Base-by-base conservation (phyloP, 2,113 vertebrate species). In the Marmota flaviventris region DNA sequence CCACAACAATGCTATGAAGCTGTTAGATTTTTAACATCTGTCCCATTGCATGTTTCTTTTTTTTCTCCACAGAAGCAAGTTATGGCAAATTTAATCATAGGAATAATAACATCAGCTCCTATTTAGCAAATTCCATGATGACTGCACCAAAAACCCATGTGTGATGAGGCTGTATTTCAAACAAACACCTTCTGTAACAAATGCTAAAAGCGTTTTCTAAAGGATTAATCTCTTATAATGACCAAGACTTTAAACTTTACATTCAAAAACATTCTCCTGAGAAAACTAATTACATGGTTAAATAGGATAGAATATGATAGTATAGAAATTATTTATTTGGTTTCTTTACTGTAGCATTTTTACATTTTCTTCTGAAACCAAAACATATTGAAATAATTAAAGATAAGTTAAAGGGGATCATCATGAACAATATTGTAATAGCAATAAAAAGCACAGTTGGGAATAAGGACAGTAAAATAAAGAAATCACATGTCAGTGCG, bases 331-430 rank as follows among this genome's bases (percentile, higher is more conserved):
- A 0, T 73, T 87, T 34, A 65, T 61, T 87, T 67, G 42, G 1
- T 39, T 63, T 53, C 32, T 67, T 86, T 92, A 17, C 3, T 87
- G 2, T 89, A 51, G 20, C 18, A 17, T 75, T 86, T 42, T 69
- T 63, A 75, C 77, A 58, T 48, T 18, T 91, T 73, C 61, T 72
- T 69, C 22, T 91, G 37, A 91, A 89, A 86, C 0, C 4, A 63
- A 70, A 95, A 32, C 6, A 45, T 53, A 12, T 72, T 88, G 56
- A 97, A 89, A 34, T 61, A 92, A 29, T 48, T n/a, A 58, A 85
- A 77, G 32, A 5, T 39, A 73, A 63, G 1, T 5, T 83, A 94
- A 94, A 72, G 18, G 14, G 6, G 13, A 1, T 88, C 67, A 9
- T 24, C 53, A 69, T 11, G 73, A 61, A 4, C 0, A 78, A 75